Evolutionary conservation across 2,888 invertebrate species (phyloP), one percentile per base, ranked within the genome.

Genomic region (Acanthopleura granulata): DNA sequence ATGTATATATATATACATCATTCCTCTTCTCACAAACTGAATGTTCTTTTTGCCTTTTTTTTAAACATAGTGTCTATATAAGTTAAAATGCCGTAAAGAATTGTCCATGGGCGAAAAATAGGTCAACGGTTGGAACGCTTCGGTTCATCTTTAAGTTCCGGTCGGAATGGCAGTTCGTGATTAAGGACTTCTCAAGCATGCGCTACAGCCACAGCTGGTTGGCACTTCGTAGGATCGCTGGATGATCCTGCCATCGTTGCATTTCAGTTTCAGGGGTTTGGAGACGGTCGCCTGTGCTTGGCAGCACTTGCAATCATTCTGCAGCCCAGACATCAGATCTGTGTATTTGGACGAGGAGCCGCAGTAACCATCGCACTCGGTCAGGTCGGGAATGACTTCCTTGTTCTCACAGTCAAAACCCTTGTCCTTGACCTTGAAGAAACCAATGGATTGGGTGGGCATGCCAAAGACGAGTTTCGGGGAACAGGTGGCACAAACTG

Each of bases 341-440:
- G 79, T 81, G 77, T 82, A 85, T n/a, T 76, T 80, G 6, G 84
- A 80, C n/a, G 73, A 73, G 0, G 86, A 85, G 22, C 77, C 81
- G 73, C 86, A 87, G 76, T 80, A 82, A 11, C 87, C 86, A n/a
- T 83, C 79, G 74, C 87, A 87, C 72, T 85, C 82, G 69, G 73
- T 81, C 25, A 87, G 80, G 70, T 85, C 85, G 15, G 75, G 72
- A 18, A 87, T 76, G 11, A 83, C 80, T n/a, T 80, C 78, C 9
- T 73, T 72, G 73, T 87, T 87, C 75, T 80, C 70, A 76, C 87
- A 87, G 9, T 77, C 51, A 25, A 78, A 80, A 27, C 82, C 77
- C 30, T 78, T 79, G 76, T 82, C 78, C 51, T 22, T 74, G n/a
- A 83, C 78, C 51, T 76, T 78, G 81, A 87, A 85, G 78, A 80